Conservation (phyloP, 2,113 vertebrate genomes). For the Raja brachyura region DNA sequence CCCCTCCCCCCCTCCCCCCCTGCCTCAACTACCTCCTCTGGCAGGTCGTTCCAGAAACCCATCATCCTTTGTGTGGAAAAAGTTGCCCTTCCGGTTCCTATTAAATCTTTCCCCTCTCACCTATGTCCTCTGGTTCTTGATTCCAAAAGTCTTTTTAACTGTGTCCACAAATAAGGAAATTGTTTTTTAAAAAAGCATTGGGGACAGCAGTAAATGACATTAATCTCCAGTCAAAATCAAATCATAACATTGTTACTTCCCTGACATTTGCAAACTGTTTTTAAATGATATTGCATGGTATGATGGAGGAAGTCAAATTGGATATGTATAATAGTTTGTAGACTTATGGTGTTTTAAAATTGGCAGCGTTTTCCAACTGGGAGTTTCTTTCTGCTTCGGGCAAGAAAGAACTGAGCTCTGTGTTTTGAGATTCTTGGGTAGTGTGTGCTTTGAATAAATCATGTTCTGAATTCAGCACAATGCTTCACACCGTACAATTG, state of each 20-base stretch:
- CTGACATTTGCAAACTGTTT: not conserved
- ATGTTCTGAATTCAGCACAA: not conserved
- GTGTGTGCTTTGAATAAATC: not conserved
- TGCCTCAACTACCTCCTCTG: too few species aligned
- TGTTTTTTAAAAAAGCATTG: not conserved
- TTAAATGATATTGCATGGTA: not conserved
- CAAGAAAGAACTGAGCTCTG: constrained; percentile 11
- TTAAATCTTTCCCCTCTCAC: too few species aligned
- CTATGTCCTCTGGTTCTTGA: too few species aligned
- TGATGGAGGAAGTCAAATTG: not conserved
- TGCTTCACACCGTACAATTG: constrained; percentile 9
- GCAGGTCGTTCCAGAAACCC: too few species aligned
- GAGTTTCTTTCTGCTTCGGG: constrained; percentile 3
- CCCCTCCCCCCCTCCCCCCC: too few species aligned
- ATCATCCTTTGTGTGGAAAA: too few species aligned
- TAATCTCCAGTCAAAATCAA: not conserved
- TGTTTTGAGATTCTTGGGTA: not conserved
- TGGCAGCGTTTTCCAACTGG: not conserved
- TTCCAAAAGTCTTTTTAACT: not conserved
- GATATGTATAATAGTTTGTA: too few species aligned
- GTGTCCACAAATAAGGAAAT: not conserved
- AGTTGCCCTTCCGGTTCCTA: too few species aligned
- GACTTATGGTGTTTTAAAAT: not conserved
- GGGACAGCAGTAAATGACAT: not conserved
- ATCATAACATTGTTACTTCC: not conserved